Base-by-base conservation (phyloP, 2,888 invertebrate genomes). In the Hypsopygia costalis region DNA sequence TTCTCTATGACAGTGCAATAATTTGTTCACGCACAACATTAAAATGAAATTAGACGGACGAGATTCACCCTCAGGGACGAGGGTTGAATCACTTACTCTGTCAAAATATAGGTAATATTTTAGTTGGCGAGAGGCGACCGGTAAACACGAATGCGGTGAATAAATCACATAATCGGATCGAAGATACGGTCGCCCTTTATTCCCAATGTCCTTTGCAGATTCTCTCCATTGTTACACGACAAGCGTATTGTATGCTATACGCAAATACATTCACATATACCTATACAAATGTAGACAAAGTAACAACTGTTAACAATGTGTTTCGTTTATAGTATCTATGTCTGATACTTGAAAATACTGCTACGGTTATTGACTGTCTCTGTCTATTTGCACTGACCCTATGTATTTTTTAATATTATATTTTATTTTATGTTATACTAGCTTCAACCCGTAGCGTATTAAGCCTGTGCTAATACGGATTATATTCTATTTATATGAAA, bases 1-100 rank as follows among this genome's bases (percentile, higher is more conserved):
- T 73, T 75, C 65, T 55, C 67, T 79, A 82, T 83, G 83, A 86
- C 80, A 80, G 58, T 69, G 83, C 85, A 80, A 72, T 86, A 86
- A 86, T 86, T 79, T 75, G 81, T 80, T 82, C 81, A 83, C 81
- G 78, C 73, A 78, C 79, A 72, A 82, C 74, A 85, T 80, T 81
- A 81, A 81, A 83, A 81, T 79, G 64, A 80, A 81, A 81, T 82
- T 81, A 81, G 76, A 72, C 58, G 58, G 66, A 71, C 57, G 74
- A 71, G 75, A 78, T 76, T 71, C 67, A 62, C 69, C 71, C 62
- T 58, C 47, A 45, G 56, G 61, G 60, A 49, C 46, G 69, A 71
- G 72, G 76, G 75, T 69, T 58, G 67, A 64, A 74, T 71, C 69
- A 69, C 67, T 71, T 70, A 58, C 57, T 55, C 66, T 78, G 79